Conservation (phyloP, 2,797 vertebrate genomes). For the Brachyalestes nurse region DNA sequence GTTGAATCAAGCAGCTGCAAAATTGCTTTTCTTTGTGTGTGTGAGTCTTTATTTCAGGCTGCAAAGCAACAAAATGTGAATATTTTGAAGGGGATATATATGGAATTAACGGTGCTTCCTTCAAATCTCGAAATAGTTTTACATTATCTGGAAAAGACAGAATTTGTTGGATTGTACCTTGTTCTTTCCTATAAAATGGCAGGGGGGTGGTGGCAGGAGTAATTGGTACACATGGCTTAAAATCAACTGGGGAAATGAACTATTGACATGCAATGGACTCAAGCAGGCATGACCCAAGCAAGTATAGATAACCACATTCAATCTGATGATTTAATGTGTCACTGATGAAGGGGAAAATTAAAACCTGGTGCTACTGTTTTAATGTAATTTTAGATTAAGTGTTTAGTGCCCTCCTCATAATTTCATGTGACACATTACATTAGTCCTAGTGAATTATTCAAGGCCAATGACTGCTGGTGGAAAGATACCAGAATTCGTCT, state of each 20-base stretch:
- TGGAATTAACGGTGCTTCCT: too few relatives aligned
- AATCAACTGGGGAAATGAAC: background rate
- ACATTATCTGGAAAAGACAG: too few relatives aligned
- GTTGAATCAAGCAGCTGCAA: too few relatives aligned
- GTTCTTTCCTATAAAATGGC: background rate
- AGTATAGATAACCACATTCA: slow-evolving; percentile 53
- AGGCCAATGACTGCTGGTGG: slow-evolving; percentile 21
- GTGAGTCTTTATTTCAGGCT: too few relatives aligned
- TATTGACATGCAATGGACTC: background rate
- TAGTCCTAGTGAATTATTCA: slow-evolving; percentile 47
- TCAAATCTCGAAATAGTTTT: too few relatives aligned
- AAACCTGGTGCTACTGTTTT: slow-evolving; percentile 53
- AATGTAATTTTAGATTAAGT: slow-evolving; percentile 54
- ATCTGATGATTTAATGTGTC: slow-evolving; percentile 66
- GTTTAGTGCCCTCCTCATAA: slow-evolving; percentile 58
- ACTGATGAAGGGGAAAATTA: slow-evolving; percentile 55
- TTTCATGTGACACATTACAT: slow-evolving; percentile 54
- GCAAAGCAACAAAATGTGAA: too few relatives aligned
- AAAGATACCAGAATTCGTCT: slow-evolving; percentile 3
- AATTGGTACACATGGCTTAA: background rate
- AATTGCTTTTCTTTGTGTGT: too few relatives aligned
- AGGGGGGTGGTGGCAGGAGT: background rate
- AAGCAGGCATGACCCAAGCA: slow-evolving; percentile 5
- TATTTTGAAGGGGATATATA: too few relatives aligned
- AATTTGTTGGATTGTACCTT: too few relatives aligned